Conservation (phyloP, 2,113 vertebrate species). For the Actenoides hombroni region DNA sequence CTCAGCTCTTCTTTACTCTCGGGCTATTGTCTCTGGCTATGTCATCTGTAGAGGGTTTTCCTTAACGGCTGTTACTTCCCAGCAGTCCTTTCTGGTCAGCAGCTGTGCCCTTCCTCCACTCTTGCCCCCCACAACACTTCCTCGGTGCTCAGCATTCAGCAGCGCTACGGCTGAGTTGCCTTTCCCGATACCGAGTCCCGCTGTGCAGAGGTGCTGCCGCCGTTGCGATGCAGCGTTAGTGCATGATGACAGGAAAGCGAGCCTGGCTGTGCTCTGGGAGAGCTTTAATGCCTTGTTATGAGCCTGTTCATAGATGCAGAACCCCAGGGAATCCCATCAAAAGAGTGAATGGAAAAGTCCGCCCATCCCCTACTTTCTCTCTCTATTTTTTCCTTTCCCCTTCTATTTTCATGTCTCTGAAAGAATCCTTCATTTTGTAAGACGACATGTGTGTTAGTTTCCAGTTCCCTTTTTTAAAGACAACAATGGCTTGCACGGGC, state of each 20-base stretch:
- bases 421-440: constrained; percentile 11
- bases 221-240: not conserved
- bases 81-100: not conserved
- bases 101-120: not conserved
- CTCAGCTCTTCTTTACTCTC: not conserved
- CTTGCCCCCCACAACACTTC: not conserved
- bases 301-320: constrained; percentile 35
- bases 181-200: not conserved
- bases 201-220: not conserved
- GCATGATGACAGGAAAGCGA: not conserved
- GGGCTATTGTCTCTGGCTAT: not conserved
- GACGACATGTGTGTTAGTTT: not conserved
- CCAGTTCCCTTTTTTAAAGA: constrained; percentile 19
- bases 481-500: not conserved
- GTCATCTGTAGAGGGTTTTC: not conserved
- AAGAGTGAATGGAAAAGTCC: constrained; percentile 14
- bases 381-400: not conserved
- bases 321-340: constrained; percentile 23
- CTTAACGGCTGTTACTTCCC: not conserved
- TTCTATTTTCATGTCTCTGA: not conserved
- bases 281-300: constrained; percentile 3
- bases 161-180: not conserved
- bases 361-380: not conserved
- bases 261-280: constrained; percentile 7
- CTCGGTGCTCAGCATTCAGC: not conserved